Evolutionary conservation across 2,888 invertebrate genomes (phyloP), one percentile per base, ranked within the genome.

Genomic region (Scaptomyza parva): DNA sequence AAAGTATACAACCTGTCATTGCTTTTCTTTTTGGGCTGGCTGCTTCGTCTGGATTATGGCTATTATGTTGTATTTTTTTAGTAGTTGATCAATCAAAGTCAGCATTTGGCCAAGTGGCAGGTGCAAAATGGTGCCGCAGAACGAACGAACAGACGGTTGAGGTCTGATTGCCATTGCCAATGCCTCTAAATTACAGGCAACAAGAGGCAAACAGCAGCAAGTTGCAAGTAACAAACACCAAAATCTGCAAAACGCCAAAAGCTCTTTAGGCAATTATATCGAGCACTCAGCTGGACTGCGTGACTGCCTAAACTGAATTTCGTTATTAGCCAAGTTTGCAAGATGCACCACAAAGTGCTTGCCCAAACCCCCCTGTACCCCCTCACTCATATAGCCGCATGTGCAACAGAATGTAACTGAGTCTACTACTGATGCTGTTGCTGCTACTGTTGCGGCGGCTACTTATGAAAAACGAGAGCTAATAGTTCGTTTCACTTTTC

Each of bases 401-500:
- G 82, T 78, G 86, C 86, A 87, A 41, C 88, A 82, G 88, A 85
- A 82, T 87, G 82, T 78, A 82, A 82, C 87, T 81, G 70, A 73
- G 70, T n/a, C n/a, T n/a, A n/a, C n/a, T n/a, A n/a, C n/a, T n/a
- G n/a, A n/a, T n/a, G n/a, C n/a, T n/a, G n/a, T n/a, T n/a, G n/a
- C n/a, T n/a, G n/a, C n/a, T n/a, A 52, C 54, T 30, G 26, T 14
- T 33, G 43, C 57, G 20, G 45, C 43, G 44, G 63, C 68, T 63
- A 77, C 41, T 67, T 84, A 73, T 85, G 81, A 84, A 86, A 85
- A 86, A 79, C 88, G 88, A 86, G 88, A 86, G 88, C 88, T 88
- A 86, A 75, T 77, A 70, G 77, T 69, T 80, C 79, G 85, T 85
- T 86, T 86, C 88, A 86, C 87, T 86, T 86, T 88, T 84, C 85